phyloP scores from a whole-genome alignment of 2,797 vertebrate genomes.

The Phyllotis vaccarum region DNA sequence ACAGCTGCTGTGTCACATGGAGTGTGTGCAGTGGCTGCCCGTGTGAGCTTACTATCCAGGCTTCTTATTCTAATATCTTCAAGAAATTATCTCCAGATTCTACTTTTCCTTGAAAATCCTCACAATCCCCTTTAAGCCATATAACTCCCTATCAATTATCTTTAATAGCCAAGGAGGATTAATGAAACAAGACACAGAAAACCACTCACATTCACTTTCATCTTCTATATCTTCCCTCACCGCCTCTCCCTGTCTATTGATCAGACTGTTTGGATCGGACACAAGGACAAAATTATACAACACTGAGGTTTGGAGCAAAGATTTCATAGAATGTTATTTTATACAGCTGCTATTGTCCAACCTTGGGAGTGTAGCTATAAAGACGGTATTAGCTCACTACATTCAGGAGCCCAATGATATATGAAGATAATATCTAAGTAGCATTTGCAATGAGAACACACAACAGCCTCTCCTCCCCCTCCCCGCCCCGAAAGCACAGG shows the following conservation, averaged over 20 bases:
- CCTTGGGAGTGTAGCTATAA: background rate
- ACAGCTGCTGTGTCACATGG: conserved; percentile 68
- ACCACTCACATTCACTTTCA: background rate
- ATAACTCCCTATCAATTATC: background rate
- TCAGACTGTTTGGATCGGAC: background rate
- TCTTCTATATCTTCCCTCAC: background rate
- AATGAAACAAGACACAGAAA: conserved; percentile 18
- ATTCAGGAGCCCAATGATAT: conserved; percentile 3
- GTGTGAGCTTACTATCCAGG: conserved; percentile 28
- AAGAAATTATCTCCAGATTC: conserved; percentile 56
- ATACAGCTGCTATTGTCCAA: conserved; percentile 55
- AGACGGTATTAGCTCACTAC: conserved; percentile 41
- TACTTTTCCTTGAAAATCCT: conserved; percentile 73
- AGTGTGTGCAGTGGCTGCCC: background rate
- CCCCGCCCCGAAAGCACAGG: too few species aligned
- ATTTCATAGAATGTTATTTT: conserved; percentile 63
- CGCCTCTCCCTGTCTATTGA: conserved; percentile 1
- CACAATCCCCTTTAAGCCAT: conserved; percentile 68
- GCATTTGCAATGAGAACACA: background rate
- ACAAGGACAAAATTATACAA: conserved; percentile 5
- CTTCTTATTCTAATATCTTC: conserved; percentile 58
- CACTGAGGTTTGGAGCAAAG: background rate
- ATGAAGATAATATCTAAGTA: background rate
- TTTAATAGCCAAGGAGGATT: background rate
- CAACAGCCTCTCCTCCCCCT: background rate